These are phyloP conservation scores for Galaxea fascicularis DNA, from an alignment of 92 coral and sea anemone species.

Conservation along the genomic window DNA sequence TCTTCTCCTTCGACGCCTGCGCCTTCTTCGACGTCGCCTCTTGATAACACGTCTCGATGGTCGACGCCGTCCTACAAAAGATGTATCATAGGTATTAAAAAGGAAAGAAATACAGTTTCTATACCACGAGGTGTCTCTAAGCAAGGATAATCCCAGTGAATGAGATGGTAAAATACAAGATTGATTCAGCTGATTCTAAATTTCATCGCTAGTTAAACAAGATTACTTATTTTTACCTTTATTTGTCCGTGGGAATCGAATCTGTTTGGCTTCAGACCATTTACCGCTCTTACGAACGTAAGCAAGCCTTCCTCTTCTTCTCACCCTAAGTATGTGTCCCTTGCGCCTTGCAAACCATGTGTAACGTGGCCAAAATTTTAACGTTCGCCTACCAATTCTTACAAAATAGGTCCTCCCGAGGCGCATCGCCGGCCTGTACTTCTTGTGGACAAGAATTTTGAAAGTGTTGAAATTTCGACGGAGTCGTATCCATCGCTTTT, in stretches of 20 bases:
- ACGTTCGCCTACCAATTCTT: background rate
- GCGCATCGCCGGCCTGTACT: background rate
- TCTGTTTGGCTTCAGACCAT: background rate
- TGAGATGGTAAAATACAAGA: too few species aligned
- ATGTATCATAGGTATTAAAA: background rate
- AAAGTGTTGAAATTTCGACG: conserved; percentile 7
- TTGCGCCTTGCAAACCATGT: conserved; percentile 9
- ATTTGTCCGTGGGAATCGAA: background rate
- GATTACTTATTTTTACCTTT: background rate
- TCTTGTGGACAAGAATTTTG: background rate
- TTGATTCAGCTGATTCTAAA: background rate
- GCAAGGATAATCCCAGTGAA: too few species aligned
- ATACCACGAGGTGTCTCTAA: too few species aligned
- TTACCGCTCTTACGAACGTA: conserved; percentile 18
- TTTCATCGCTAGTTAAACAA: background rate
- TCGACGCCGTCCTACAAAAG: conserved; percentile 28
- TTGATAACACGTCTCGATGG: conserved; percentile 4
- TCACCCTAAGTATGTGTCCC: conserved; percentile 16
- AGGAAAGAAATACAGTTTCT: too few species aligned
- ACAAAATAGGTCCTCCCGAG: background rate
- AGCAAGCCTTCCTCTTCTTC: conserved; percentile 21
- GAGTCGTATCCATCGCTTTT: background rate
- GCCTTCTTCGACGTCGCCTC: conserved; percentile 31
- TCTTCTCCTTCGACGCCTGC: conserved; percentile 26
- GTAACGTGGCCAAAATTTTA: background rate